phyloP scores from a whole-genome alignment of 2,797 vertebrate genomes.

The Sternotherus odoratus region DNA sequence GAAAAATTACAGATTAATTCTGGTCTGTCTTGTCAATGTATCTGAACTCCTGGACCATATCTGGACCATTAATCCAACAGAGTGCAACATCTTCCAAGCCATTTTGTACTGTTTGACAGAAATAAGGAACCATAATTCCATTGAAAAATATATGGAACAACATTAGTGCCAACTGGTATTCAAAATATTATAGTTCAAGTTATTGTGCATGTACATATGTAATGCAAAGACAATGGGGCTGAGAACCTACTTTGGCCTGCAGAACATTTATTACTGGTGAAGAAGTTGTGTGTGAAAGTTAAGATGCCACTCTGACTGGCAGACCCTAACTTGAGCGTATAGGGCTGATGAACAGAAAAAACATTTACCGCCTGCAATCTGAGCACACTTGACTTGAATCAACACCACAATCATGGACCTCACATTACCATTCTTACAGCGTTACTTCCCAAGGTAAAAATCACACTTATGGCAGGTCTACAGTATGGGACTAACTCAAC shows the following conservation, averaged over 20 bases:
- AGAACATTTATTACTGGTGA: background rate
- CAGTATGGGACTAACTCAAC: too few relatives aligned
- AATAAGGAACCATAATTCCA: background rate
- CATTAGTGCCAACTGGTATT: background rate
- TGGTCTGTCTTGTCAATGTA: background rate
- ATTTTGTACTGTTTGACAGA: background rate
- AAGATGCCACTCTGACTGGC: background rate
- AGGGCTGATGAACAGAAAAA: background rate
- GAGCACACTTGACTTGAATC: background rate
- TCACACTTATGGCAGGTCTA: background rate
- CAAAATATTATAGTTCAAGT: background rate
- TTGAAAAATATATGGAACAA: background rate
- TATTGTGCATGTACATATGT: background rate
- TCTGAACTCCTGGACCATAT: background rate
- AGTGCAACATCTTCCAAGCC: background rate
- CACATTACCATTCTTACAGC: background rate
- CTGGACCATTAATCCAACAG: background rate
- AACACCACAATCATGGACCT: background rate
- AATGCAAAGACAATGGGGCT: background rate
- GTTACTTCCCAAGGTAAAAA: background rate
- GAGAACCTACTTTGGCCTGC: background rate
- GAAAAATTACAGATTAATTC: background rate
- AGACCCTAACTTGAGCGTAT: background rate
- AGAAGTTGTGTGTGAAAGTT: background rate
- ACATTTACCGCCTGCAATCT: background rate